Evolutionary conservation across 2,888 invertebrate genomes (phyloP).

Genomic region (Agrotis clavis): DNA sequence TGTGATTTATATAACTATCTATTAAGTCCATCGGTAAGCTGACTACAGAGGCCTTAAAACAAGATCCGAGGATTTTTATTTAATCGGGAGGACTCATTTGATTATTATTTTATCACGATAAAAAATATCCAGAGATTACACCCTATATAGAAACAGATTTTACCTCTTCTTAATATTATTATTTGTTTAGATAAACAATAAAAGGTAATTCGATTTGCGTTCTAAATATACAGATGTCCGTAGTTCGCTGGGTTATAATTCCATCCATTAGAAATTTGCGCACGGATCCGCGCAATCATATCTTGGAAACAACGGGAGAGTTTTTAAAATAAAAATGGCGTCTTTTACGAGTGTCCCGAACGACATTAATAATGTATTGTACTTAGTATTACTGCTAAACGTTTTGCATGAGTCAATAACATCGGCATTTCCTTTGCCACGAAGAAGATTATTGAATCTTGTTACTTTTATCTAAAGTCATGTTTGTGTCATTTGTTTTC

Average conservation of each 20-base stretch:
- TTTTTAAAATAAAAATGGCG: slow-evolving; percentile 79
- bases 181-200: no score
- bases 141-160: no score
- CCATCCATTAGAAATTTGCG: slow-evolving; percentile 71
- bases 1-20: background rate
- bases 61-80: no score
- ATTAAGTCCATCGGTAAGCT: background rate
- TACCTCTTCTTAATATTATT: no score
- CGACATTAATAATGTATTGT: slow-evolving; percentile 76
- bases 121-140: no score
- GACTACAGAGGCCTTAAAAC: no score
- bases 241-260: slow-evolving; percentile 35
- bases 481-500: slow-evolving; percentile 3
- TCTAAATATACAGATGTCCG: slow-evolving; percentile 22
- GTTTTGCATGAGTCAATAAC: slow-evolving; percentile 79
- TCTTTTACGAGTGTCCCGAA: slow-evolving; percentile 61
- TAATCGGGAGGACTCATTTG: no score
- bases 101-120: no score
- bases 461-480: slow-evolving; percentile 2
- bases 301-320: slow-evolving; percentile 75
- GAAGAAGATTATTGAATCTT: slow-evolving; percentile 29
- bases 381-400: slow-evolving; percentile 66
- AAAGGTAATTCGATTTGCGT: slow-evolving; percentile 12
- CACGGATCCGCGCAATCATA: slow-evolving; percentile 66
- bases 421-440: slow-evolving; percentile 45